These are phyloP conservation scores for Thamnophis sirtalis DNA, from an alignment of 2,113 vertebrate genomes.

Conservation along the genomic window DNA sequence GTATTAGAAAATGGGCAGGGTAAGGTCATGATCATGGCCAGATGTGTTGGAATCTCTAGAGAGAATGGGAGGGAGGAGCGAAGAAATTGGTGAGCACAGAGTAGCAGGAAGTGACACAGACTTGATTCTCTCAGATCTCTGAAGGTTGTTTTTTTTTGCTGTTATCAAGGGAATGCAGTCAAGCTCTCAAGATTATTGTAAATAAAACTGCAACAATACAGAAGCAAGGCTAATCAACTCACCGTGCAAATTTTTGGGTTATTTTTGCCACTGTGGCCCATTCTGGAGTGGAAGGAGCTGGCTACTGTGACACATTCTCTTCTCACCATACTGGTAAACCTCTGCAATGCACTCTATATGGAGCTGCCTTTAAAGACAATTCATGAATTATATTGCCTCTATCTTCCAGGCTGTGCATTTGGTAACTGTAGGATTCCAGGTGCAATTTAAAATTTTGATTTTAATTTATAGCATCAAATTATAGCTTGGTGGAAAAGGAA, in stretches of 20 bases:
- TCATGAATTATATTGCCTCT: not conserved
- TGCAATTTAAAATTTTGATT: not conserved
- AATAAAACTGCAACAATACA: not conserved
- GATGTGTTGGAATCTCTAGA: not conserved
- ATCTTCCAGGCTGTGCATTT: not conserved
- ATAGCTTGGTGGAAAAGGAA: not conserved
- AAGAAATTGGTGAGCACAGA: not conserved
- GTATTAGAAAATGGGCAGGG: not conserved
- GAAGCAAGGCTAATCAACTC: not conserved
- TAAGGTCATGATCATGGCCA: not conserved
- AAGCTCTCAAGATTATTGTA: not conserved
- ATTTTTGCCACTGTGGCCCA: not conserved
- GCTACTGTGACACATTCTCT: not conserved
- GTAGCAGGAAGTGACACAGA: not conserved
- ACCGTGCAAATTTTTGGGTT: not conserved
- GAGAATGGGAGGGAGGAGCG: not conserved
- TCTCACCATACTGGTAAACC: not conserved
- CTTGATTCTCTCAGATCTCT: not conserved
- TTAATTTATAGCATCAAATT: not conserved
- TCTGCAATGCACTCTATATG: not conserved
- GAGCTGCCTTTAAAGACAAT: not conserved
- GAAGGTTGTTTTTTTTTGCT: not conserved
- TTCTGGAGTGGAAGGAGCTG: not conserved
- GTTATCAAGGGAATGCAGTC: not conserved
- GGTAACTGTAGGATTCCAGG: not conserved